Percentiles rank a stretch among this genome's conserved stretches.
Conservation (phyloP, 2,113 vertebrate species). For the Dolichotis patagonum region DNA sequence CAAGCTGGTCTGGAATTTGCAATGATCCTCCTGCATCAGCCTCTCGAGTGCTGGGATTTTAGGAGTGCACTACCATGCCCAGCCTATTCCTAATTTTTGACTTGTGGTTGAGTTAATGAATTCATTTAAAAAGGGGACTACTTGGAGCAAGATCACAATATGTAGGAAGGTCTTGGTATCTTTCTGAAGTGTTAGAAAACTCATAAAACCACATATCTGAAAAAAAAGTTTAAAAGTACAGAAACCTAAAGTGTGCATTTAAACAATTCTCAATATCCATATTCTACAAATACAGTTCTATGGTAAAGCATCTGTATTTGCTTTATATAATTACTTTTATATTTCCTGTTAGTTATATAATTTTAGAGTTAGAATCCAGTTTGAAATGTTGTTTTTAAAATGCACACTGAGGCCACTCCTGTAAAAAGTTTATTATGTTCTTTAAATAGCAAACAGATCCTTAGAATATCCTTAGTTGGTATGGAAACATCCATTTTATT, state of each 20-base stretch:
- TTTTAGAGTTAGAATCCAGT: not conserved
- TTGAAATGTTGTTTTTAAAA: slow-evolving; percentile 27
- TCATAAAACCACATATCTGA: not conserved
- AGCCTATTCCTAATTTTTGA: not conserved
- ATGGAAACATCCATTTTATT: not conserved
- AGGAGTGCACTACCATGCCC: too few species aligned
- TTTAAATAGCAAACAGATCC: not conserved
- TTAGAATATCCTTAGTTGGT: not conserved
- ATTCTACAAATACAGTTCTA: not conserved
- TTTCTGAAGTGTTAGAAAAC: not conserved
- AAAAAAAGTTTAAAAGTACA: not conserved
- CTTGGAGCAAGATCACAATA: not conserved
- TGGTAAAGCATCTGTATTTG: not conserved
- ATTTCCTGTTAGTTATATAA: not conserved
- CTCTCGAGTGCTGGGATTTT: too few species aligned
- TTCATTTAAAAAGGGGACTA: not conserved
- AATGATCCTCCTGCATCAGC: too few species aligned
- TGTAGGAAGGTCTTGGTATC: not conserved
- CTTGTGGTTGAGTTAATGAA: not conserved
- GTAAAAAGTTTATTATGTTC: not conserved
- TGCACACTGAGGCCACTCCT: not conserved
- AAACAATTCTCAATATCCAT: not conserved
- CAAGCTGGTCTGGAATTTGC: too few species aligned
- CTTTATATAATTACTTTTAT: not conserved
- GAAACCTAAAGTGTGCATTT: not conserved